Conservation (phyloP, 2,113 vertebrate species). For the Tachysurus vachellii region DNA sequence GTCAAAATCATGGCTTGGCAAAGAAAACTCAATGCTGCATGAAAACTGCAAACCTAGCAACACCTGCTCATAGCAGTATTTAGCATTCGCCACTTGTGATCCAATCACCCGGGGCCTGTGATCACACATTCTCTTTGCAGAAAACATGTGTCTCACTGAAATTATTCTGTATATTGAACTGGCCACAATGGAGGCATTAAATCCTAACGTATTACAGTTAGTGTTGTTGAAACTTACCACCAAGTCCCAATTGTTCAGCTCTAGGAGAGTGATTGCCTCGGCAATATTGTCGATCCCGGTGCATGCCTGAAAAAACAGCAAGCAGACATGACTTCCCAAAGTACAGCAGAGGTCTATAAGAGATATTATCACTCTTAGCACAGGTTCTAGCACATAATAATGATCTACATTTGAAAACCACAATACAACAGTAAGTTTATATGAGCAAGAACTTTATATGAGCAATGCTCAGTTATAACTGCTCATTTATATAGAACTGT, state of each 20-base stretch:
- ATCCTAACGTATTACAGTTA: neutral
- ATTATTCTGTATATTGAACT: neutral
- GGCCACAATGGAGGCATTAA: neutral
- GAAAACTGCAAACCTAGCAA: neutral
- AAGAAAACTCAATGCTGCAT: neutral
- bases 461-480: neutral
- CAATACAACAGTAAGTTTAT: neutral
- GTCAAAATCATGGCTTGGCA: neutral
- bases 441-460: neutral
- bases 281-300: conserved; percentile 99
- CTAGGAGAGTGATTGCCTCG: conserved; percentile 97
- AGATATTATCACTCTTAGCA: neutral
- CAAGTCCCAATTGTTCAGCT: conserved; percentile 99
- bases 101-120: neutral
- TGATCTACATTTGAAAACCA: neutral
- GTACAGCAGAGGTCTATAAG: neutral
- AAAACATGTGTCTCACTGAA: neutral
- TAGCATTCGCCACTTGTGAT: neutral
- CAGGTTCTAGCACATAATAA: neutral
- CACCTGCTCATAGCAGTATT: neutral
- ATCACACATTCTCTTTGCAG: neutral
- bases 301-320: conserved; percentile 83
- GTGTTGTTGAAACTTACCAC: conserved; percentile 83
- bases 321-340: neutral
- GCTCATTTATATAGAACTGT: neutral